Base-by-base conservation (phyloP, 1,140 invertebrate genomes). In the Subanguina moxae region DNA sequence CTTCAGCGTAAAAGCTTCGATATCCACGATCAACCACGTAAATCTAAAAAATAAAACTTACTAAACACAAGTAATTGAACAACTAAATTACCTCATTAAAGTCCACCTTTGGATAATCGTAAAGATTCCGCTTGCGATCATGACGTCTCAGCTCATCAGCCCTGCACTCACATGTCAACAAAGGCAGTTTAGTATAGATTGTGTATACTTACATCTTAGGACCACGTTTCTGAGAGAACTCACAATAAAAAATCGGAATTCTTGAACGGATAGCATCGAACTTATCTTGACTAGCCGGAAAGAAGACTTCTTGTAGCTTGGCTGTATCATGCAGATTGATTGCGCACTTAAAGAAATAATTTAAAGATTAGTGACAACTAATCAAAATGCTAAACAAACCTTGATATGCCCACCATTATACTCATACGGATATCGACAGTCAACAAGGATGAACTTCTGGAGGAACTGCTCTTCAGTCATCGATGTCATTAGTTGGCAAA, bases 371-470 rank as follows among this genome's bases (percentile, higher is more conserved):
- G 48, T 38, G 25, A 19, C 15, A 57, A 19, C 48, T 25, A 52
- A 27, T 57, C n/a, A 7, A 57, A 9, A 57, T 65, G 0, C 64
- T 38, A 5, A 11, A 57, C 19, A 42, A 27, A 77, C 90, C 77
- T 84, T 80, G 45, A 98, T 95, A 80, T 98, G 95, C 0, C 95
- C 95, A 23, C 91, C 94, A 19, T 93, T 88, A 82, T 85, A 98
- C 83, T 99, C 95, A 82, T 96, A 98, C 0, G 95, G 95, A 84
- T 95, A 98, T 0, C 94, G 88, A 77, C 83, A 86, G 77, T 85
- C 86, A 57, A 87, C 82, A 23, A 87, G 64, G 30, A 82, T 52
- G 63, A 75, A 82, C 17, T 76, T 74, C 15, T 48, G 15, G 7
- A 43, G 9, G 56, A 80, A 80, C 19, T 73, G 46, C 13, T 70